Conservation (phyloP, 2,797 vertebrate genomes). For the Uromys caudimaculatus region DNA sequence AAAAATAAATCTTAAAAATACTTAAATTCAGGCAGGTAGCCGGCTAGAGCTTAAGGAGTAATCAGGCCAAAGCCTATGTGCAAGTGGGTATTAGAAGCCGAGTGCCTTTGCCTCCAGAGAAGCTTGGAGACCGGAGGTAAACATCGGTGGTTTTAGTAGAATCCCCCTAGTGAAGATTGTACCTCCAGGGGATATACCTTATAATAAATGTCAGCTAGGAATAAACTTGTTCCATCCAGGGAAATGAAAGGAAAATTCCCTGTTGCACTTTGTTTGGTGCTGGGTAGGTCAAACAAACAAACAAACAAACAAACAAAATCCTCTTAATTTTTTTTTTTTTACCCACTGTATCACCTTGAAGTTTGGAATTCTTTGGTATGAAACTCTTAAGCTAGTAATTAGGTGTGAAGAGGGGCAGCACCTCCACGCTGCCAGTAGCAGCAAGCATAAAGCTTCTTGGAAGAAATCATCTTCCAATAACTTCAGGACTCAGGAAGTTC, state of each 20-base stretch:
- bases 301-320: background rate
- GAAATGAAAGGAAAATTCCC: background rate
- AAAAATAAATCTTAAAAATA: background rate
- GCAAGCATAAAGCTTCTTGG: background rate
- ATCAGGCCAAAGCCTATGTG: background rate
- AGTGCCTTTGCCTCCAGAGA: background rate
- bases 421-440: background rate
- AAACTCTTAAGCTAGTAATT: background rate
- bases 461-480: background rate
- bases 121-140: background rate
- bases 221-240: background rate
- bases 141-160: background rate
- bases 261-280: slow-evolving; percentile 6
- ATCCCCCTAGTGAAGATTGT: background rate
- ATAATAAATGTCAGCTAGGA: background rate
- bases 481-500: background rate
- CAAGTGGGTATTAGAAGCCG: background rate
- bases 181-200: background rate
- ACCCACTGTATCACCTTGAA: background rate
- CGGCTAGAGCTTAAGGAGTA: background rate
- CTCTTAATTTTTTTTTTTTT: background rate
- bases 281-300: background rate
- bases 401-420: background rate
- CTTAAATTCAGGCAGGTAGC: background rate
- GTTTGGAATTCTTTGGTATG: background rate